Conservation (phyloP, 2,888 invertebrate genomes). For the Scaptomyza flava region DNA sequence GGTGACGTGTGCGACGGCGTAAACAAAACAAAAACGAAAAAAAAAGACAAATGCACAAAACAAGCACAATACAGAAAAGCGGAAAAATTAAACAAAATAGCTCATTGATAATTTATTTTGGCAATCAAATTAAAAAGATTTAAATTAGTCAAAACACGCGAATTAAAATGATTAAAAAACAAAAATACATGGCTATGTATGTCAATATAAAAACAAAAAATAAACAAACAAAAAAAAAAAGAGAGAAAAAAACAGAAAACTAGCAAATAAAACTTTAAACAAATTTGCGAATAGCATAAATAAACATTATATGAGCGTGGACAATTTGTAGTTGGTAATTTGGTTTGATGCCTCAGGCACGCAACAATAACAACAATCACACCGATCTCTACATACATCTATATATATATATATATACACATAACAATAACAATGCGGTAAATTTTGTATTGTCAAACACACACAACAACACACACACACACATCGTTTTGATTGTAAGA, state of each 20-base stretch:
- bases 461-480: constrained; percentile 28
- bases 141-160: background rate
- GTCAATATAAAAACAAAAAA: background rate
- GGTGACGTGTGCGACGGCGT: constrained; percentile 24
- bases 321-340: constrained; percentile 51
- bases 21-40: constrained; percentile 22
- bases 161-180: background rate
- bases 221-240: background rate
- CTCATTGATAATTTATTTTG: constrained; percentile 20
- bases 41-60: background rate
- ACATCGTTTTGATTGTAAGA: constrained; percentile 6
- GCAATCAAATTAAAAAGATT: background rate
- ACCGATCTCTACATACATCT: background rate
- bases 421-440: constrained; percentile 30
- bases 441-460: constrained; percentile 49
- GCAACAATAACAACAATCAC: constrained; percentile 31
- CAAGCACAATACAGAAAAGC: background rate
- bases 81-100: background rate
- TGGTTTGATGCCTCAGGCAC: constrained; percentile 41
- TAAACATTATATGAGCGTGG: constrained; percentile 36
- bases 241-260: background rate
- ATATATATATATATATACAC: background rate
- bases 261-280: background rate
- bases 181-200: background rate
- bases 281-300: constrained; percentile 8